Evolutionary conservation across 2,797 vertebrate species (phyloP), one percentile per base, ranked within the genome.

Genomic region (Amniataba percoides): DNA sequence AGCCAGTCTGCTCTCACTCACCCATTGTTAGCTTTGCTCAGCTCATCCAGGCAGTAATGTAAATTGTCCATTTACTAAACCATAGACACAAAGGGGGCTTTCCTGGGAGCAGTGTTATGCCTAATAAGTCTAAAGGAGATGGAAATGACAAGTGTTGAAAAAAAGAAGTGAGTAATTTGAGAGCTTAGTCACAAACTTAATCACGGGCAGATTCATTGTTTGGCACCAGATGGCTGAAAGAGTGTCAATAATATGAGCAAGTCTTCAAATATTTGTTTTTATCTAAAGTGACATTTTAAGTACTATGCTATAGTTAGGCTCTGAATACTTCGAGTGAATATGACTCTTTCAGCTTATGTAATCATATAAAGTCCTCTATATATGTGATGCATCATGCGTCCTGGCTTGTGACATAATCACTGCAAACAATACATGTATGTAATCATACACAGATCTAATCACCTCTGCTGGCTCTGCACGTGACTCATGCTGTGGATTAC

Each of bases 11-110:
- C 70, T 56, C 66, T 70, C 77, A n/a, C 65, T 79, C 65, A 15
- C 14, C 62, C 76, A 52, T 78, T 75, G 83, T 85, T 88, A 71
- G 18, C 34, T 43, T 46, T 57, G 14, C 51, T 71, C 66, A 65
- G 53, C 67, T 83, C 59, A 21, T 55, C 69, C 56, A 2, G 74
- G 65, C 73, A 62, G 51, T 25, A 57, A 73, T 62, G 55, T n/a
- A 77, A 63, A 73, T 67, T 13, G 5, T 76, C 23, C 71, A 19
- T 80, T 76, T 67, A 59, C 31, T 61, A 23, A 16, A 10, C 58
- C 7, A n/a, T 34, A 64, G 62, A 71, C 60, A 10, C 71, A 75
- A 23, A 67, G 40, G 36, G 46, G 49, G 18, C 45, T 71, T 49
- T 62, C 25, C 58, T 70, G 15, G 39, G 5, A 43, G 46, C 66